Percentiles rank a stretch among this genome's conserved stretches.
Evolutionary conservation across 2,888 invertebrate species (phyloP).

Genomic region (Pandemis heparana): DNA sequence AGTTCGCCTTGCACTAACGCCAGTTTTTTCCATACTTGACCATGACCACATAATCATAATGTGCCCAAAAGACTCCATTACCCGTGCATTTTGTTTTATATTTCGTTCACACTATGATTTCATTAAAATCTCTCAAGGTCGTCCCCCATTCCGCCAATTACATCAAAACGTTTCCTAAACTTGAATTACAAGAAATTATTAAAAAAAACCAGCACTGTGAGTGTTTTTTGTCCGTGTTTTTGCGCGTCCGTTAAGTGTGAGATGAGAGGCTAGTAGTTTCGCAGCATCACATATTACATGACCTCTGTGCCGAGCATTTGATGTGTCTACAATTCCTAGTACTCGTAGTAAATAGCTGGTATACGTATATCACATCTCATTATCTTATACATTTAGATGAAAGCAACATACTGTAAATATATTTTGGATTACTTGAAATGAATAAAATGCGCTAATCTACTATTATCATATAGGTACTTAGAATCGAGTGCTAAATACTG

Average conservation of each 20-base stretch:
- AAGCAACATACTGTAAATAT: too few relatives aligned
- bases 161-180: constrained; percentile 27
- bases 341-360: too few relatives aligned
- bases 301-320: not conserved
- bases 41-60: too few relatives aligned
- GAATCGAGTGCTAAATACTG: too few relatives aligned
- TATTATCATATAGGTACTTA: too few relatives aligned
- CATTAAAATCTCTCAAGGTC: constrained; percentile 28
- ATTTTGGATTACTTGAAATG: too few relatives aligned
- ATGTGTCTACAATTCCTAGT: not conserved
- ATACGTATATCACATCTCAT: too few relatives aligned
- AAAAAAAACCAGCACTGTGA: constrained; percentile 34
- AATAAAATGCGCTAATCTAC: too few relatives aligned
- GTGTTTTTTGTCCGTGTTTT: constrained; percentile 33
- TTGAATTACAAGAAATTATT: constrained; percentile 20
- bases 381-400: too few relatives aligned
- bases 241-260: constrained; percentile 18
- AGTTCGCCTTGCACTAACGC: too few relatives aligned
- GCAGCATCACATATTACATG: not conserved
- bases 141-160: constrained; percentile 29
- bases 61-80: not conserved
- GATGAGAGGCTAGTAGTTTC: constrained; percentile 12
- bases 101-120: constrained; percentile 12
- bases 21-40: too few relatives aligned
- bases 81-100: not conserved